These are phyloP conservation scores for Perca fluviatilis DNA, from an alignment of 2,113 vertebrate species.

Conservation along the genomic window DNA sequence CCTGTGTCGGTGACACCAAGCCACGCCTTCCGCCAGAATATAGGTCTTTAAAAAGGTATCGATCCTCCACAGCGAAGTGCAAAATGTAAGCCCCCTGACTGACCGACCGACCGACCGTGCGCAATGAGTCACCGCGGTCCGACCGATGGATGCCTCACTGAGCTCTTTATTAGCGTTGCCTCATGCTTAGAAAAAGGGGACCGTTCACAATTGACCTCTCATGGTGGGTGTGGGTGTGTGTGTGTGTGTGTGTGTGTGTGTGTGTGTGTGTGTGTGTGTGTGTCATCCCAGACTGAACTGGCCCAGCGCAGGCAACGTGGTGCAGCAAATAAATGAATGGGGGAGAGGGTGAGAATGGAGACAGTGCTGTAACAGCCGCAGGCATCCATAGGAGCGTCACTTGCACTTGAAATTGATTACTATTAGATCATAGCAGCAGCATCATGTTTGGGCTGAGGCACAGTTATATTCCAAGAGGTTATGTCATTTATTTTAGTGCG, in stretches of 20 bases:
- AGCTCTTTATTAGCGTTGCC: slow-evolving; percentile 2
- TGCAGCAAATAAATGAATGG: slow-evolving; percentile 60
- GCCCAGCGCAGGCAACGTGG: slow-evolving; percentile 38
- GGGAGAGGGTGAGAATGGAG: slow-evolving; percentile 18
- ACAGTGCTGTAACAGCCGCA: slow-evolving; percentile 43
- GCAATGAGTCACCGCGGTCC: slow-evolving; percentile 69
- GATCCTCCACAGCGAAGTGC: slow-evolving; percentile 54
- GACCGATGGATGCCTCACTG: slow-evolving; percentile 15
- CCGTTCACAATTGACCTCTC: slow-evolving; percentile 43
- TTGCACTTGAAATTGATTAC: slow-evolving; percentile 48
- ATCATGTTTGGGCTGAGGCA: background rate
- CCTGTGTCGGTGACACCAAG: slow-evolving; percentile 75
- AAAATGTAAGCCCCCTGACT: slow-evolving; percentile 43
- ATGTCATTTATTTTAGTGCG: background rate
- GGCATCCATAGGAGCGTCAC: slow-evolving; percentile 49
- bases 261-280: slow-evolving; percentile 8
- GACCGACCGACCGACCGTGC: slow-evolving; percentile 55
- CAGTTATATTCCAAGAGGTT: background rate
- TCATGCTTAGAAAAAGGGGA: slow-evolving; percentile 22
- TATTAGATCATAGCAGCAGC: slow-evolving; percentile 7
- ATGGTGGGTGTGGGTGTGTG: slow-evolving; percentile 4
- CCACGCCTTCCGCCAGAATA: slow-evolving; percentile 81
- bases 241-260: slow-evolving; percentile 9
- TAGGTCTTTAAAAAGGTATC: slow-evolving; percentile 62
- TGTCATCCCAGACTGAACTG: slow-evolving; percentile 41